Conservation (phyloP, 2,113 vertebrate species). For the Gila orcuttii region DNA sequence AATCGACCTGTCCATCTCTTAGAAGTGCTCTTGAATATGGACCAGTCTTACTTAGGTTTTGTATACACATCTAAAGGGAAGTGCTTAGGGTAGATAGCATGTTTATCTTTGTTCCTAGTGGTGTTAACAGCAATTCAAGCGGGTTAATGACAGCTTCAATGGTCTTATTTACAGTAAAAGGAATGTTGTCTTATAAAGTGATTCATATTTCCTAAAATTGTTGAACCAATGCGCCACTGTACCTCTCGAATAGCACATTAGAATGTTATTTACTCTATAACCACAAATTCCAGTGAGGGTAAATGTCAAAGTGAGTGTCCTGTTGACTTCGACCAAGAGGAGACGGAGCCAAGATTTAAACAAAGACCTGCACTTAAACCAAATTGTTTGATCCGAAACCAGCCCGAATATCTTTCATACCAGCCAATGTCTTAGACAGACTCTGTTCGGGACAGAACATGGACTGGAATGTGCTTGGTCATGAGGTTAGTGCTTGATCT, state of each 20-base stretch:
- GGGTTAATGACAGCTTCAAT: neutral
- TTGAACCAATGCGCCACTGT: neutral
- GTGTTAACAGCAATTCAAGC: neutral
- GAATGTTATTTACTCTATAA: conserved; percentile 51
- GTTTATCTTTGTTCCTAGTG: neutral
- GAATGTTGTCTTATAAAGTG: neutral
- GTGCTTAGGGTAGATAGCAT: neutral
- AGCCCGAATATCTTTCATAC: conserved; percentile 35
- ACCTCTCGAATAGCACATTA: conserved; percentile 18
- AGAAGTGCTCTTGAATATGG: neutral
- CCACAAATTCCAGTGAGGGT: conserved; percentile 52
- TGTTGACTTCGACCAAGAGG: conserved; percentile 62
- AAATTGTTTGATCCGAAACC: conserved; percentile 64
- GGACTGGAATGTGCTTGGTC: conserved; percentile 56
- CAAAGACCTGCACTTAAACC: conserved; percentile 66
- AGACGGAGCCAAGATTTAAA: conserved; percentile 64
- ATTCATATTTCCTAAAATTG: neutral
- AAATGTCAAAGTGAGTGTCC: conserved; percentile 58
- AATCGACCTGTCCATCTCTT: neutral
- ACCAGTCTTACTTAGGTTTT: neutral
- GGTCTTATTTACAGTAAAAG: neutral
- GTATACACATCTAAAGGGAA: neutral
- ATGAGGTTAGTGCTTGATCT: conserved; percentile 38
- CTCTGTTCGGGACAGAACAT: conserved; percentile 48
- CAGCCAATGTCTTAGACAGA: neutral